These are phyloP conservation scores for Pyralis farinalis DNA, from an alignment of 2,888 invertebrate genomes.

Conservation along the genomic window DNA sequence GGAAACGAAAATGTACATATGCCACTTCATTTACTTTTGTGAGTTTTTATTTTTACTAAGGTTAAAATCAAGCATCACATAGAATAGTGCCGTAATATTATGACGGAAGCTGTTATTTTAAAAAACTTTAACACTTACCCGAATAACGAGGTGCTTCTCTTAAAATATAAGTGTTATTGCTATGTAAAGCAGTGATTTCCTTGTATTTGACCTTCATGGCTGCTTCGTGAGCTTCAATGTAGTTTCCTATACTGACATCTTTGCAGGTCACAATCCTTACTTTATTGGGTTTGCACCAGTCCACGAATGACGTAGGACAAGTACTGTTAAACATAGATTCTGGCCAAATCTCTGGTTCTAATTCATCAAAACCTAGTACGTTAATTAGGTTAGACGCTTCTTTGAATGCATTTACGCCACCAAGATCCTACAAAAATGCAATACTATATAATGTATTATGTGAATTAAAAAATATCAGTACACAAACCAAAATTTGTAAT, in stretches of 20 bases:
- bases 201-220: constrained; percentile 70
- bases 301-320: constrained; percentile 66
- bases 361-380: constrained; percentile 62
- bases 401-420: constrained; percentile 67
- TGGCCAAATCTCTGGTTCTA: constrained; percentile 64
- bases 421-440: constrained; percentile 64
- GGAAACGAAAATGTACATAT: too few relatives aligned
- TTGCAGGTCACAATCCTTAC: constrained; percentile 73
- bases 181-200: constrained; percentile 62
- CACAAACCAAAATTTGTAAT: too few relatives aligned
- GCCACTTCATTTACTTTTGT: too few relatives aligned
- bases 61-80: too few relatives aligned
- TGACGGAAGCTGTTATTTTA: too few relatives aligned
- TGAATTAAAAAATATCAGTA: too few relatives aligned
- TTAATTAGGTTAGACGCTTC: constrained; percentile 66
- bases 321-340: constrained; percentile 71
- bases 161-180: constrained; percentile 69
- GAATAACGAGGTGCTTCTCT: constrained; percentile 71
- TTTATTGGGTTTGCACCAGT: constrained; percentile 71
- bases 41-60: too few relatives aligned
- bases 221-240: constrained; percentile 76
- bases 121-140: constrained; percentile 54
- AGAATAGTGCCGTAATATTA: too few relatives aligned
- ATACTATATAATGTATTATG: too few relatives aligned
- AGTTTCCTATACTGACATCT: constrained; percentile 70